Conservation (phyloP, 2,888 invertebrate species). For the Phania funesta region DNA sequence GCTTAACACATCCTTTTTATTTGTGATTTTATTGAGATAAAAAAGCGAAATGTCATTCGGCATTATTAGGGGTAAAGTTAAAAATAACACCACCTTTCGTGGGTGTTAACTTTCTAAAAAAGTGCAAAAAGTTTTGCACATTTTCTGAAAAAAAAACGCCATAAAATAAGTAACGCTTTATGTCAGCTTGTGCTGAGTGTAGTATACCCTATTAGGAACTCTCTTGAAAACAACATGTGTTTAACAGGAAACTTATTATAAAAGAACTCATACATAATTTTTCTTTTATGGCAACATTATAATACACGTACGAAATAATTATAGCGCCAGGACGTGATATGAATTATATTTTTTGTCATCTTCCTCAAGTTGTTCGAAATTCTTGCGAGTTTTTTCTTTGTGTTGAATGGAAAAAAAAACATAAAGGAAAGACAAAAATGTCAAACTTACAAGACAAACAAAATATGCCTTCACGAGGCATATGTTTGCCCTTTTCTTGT, state of each 20-base stretch:
- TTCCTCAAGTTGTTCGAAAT: conserved; percentile 28
- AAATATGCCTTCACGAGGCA: conserved; percentile 13
- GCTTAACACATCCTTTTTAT: too few species aligned
- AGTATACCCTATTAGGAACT: neutral
- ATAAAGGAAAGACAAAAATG: conserved; percentile 1
- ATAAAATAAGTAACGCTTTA: too few species aligned
- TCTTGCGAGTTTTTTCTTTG: conserved; percentile 9
- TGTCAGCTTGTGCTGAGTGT: neutral
- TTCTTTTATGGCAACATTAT: conserved; percentile 39
- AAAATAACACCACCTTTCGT: too few species aligned
- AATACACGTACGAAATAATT: conserved; percentile 67
- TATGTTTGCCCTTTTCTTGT: conserved; percentile 21
- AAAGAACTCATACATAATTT: conserved; percentile 23
- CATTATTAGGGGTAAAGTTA: too few species aligned
- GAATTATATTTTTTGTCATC: conserved; percentile 42
- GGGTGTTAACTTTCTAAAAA: too few species aligned
- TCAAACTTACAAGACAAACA: conserved; percentile 25
- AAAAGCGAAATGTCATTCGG: too few species aligned
- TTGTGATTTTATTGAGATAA: too few species aligned
- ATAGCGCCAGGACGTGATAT: conserved; percentile 64
- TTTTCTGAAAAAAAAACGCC: too few species aligned
- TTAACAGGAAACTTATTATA: conserved; percentile 60
- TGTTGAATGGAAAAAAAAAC: neutral
- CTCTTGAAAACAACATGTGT: conserved; percentile 62
- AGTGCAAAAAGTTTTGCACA: too few species aligned